Conservation (phyloP, 2,888 invertebrate genomes). For the Pherbina coryleti region DNA sequence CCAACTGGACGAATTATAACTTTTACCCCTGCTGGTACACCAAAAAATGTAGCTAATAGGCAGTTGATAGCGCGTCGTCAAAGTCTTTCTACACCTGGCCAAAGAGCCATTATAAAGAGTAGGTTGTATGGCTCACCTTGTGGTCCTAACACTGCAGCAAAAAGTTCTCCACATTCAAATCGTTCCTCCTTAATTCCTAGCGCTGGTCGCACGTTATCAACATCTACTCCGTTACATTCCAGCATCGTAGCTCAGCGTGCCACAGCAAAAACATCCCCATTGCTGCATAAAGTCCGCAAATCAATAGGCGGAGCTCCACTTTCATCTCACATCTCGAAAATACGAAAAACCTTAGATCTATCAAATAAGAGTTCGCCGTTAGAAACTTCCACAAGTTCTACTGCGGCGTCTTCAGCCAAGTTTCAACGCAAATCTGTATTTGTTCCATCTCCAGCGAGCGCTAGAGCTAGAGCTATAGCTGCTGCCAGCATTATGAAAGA, state of each 20-base stretch:
- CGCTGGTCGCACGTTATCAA: slow-evolving; percentile 23
- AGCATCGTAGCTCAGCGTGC: neutral
- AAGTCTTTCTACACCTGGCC: slow-evolving; percentile 50
- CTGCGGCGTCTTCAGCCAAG: neutral
- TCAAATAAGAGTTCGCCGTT: neutral
- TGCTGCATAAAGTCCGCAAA: slow-evolving; percentile 46
- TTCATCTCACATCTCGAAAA: slow-evolving; percentile 51
- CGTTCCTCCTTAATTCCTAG: neutral
- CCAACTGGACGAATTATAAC: slow-evolving; percentile 7
- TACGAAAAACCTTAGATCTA: slow-evolving; percentile 51
- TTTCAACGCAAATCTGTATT: slow-evolving; percentile 38
- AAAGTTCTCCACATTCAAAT: neutral
- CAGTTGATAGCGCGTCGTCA: slow-evolving; percentile 46
- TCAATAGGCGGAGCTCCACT: slow-evolving; percentile 39
- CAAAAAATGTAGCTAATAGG: slow-evolving; percentile 25
- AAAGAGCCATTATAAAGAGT: neutral
- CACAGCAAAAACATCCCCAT: slow-evolving; percentile 44
- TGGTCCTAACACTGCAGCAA: neutral
- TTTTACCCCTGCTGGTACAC: slow-evolving; percentile 33
- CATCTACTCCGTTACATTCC: slow-evolving; percentile 28
- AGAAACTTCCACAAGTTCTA: neutral
- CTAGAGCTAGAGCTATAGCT: slow-evolving; percentile 33
- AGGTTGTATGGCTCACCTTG: neutral
- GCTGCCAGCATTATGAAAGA: slow-evolving; percentile 37
- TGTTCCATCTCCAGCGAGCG: slow-evolving; percentile 28